Percentiles rank a stretch among this genome's conserved stretches.
Evolutionary conservation across 2,888 invertebrate species (phyloP).

Genomic region (Neoitamus cyanurus): DNA sequence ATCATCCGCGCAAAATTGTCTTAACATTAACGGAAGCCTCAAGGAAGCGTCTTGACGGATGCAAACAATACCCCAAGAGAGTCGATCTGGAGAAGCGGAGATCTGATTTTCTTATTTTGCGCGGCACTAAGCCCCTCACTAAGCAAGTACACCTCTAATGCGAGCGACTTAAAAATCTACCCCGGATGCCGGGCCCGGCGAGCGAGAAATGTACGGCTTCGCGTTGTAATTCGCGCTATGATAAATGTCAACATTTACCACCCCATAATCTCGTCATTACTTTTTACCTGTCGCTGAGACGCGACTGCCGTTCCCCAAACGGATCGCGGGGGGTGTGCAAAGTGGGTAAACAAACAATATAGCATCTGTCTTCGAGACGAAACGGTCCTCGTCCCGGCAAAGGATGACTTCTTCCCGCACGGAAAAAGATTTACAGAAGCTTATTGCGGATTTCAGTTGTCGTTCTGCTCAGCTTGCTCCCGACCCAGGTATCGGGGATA

Average conservation of each 20-base stretch:
- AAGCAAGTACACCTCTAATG: neutral
- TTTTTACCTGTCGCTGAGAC: conserved; percentile 2
- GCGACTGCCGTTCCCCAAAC: neutral
- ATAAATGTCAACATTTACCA: conserved; percentile 44
- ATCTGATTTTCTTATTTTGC: neutral
- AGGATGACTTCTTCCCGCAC: neutral
- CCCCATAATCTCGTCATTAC: conserved; percentile 35
- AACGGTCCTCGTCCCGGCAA: neutral
- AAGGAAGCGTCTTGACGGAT: neutral
- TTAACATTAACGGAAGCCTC: neutral
- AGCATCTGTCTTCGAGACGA: conserved; percentile 21
- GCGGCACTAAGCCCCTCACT: neutral
- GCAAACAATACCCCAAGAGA: neutral
- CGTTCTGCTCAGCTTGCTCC: conserved; percentile 8
- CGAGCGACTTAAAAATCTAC: neutral
- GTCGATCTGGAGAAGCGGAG: neutral
- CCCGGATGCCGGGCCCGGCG: neutral
- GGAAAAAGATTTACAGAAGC: conserved; percentile 36
- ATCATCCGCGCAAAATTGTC: neutral
- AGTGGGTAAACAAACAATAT: conserved; percentile 2
- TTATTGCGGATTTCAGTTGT: conserved; percentile 39
- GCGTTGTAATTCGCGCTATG: conserved; percentile 13
- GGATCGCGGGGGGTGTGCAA: conserved; percentile 1
- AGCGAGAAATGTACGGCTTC: neutral
- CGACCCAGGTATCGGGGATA: neutral